Evolutionary conservation across 2,797 vertebrate genomes (phyloP).

Genomic region (Chaetophractus vellerosus): DNA sequence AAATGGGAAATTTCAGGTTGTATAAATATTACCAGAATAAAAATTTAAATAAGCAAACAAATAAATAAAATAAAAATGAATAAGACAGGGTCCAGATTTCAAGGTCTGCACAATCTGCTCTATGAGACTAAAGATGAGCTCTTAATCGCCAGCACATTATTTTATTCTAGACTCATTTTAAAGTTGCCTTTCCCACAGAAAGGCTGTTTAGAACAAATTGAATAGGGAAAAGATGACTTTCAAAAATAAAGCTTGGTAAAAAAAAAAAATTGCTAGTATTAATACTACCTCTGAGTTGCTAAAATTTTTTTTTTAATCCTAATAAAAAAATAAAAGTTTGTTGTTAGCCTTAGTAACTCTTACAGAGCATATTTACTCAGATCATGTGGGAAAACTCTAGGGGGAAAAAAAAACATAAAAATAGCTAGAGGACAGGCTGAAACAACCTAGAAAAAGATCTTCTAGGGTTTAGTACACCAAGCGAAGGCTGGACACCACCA

Average conservation of each 20-base stretch:
- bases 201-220: conserved; percentile 26
- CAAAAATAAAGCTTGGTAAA: not conserved
- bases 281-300: not conserved
- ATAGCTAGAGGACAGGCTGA: too few relatives aligned
- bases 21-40: too few relatives aligned
- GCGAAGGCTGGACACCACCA: too few relatives aligned
- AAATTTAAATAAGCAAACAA: too few relatives aligned
- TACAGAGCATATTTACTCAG: conserved; percentile 38
- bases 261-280: not conserved
- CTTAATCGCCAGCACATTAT: not conserved
- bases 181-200: conserved; percentile 43
- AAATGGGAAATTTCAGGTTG: too few relatives aligned
- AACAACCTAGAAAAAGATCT: too few relatives aligned
- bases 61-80: not conserved
- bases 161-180: not conserved
- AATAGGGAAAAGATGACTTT: conserved; percentile 24
- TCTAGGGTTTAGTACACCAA: too few relatives aligned
- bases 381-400: not conserved
- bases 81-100: not conserved
- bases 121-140: not conserved
- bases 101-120: not conserved
- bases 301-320: conserved; percentile 7
- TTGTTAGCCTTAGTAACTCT: not conserved
- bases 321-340: not conserved
- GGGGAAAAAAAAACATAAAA: not conserved